Evolutionary conservation across 2,113 vertebrate species (phyloP), one percentile per base, ranked within the genome.

Genomic region (Mesembrinibis cayennensis): DNA sequence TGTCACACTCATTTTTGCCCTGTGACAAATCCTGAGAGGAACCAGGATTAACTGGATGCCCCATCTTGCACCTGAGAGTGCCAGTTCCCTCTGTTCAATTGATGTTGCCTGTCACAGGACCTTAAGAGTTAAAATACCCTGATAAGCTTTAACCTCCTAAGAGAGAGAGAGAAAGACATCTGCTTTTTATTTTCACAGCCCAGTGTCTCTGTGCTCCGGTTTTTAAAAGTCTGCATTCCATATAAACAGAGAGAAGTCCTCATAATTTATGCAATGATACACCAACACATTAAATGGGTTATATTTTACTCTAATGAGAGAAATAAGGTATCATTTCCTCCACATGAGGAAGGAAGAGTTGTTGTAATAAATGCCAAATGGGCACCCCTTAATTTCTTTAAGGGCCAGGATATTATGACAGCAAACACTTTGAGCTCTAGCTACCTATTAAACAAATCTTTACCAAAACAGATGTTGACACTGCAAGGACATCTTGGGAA

Each of bases 131-230:
- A 98, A 98, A 78, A 91, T 59, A 78, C 36, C 38, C 90, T 84
- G 94, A 95, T 95, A 96, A 95, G 81, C 55, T 95, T 77, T 83
- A 92, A 58, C 83, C 89, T 96, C 74, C 77, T 61, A 67, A 90
- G 82, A 63, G n/a, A 91, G 38, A 87, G 25, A 36, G 59, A 53
- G 91, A 95, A 94, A 94, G 88, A 98, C 98, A 98, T 98, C 98
- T 99, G 98, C 97, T 98, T 98, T 97, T 98, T 97, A 98, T 98
- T 98, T 98, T 95, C 84, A 16, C 66, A 95, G 93, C 97, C 97
- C 89, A 3, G 78, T 80, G 59, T 96, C 96, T 96, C 70, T 52
- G 87, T 58, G 55, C 95, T 97, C 89, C 66, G 19, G 92, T 86
- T 97, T 96, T 98, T 95, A 98, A 94, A 95, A 97, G 97, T 97